phyloP scores from a whole-genome alignment of 2,797 vertebrate genomes.

The Oophaga sylvatica region DNA sequence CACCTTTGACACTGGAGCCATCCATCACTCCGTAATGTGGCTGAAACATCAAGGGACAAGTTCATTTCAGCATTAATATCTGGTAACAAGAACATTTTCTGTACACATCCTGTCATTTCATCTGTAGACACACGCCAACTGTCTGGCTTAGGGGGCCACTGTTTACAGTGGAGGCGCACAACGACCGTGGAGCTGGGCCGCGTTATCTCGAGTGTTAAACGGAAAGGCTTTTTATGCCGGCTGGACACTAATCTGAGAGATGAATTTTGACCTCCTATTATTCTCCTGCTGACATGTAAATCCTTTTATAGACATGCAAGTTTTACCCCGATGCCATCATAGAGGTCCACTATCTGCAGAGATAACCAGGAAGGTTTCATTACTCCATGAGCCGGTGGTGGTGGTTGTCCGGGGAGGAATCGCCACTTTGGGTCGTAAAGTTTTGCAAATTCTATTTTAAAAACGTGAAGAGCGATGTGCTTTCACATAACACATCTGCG shows the following conservation, averaged over 20 bases:
- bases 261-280: slow-evolving; percentile 65
- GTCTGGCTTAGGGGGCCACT: slow-evolving; percentile 72
- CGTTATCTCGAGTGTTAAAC: slow-evolving; percentile 70
- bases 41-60: slow-evolving; percentile 75
- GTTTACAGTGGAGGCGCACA: slow-evolving; percentile 75
- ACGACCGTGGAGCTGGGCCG: slow-evolving; percentile 71
- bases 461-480: slow-evolving; percentile 22
- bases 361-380: slow-evolving; percentile 65
- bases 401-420: no score
- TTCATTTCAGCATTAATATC: slow-evolving; percentile 78
- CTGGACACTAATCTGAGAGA: slow-evolving; percentile 64
- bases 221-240: slow-evolving; percentile 64
- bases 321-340: slow-evolving; percentile 71
- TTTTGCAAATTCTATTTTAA: slow-evolving; percentile 42
- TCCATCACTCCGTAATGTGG: slow-evolving; percentile 80
- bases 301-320: slow-evolving; percentile 69
- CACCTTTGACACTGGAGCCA: slow-evolving; percentile 75
- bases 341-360: slow-evolving; percentile 69
- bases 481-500: slow-evolving; percentile 35
- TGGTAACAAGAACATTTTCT: slow-evolving; percentile 75
- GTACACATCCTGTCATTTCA: slow-evolving; percentile 82
- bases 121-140: slow-evolving; percentile 79
- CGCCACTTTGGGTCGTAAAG: background rate
- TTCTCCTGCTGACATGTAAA: slow-evolving; percentile 70
- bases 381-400: slow-evolving; percentile 36